Evolutionary conservation across 2,797 vertebrate genomes (phyloP).

Genomic region (Apodemus agrarius): DNA sequence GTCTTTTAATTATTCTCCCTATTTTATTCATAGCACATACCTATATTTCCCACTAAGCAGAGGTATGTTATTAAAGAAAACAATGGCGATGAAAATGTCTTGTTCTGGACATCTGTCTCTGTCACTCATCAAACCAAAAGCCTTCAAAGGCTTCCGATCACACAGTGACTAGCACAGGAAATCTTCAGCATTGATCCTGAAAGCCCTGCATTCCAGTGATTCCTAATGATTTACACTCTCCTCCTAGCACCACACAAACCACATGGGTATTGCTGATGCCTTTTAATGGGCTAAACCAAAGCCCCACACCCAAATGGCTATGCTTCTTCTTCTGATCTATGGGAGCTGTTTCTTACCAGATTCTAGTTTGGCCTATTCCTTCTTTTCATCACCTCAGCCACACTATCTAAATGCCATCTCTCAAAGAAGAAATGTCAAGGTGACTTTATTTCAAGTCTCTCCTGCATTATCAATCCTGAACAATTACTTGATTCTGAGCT

Average conservation of each 20-base stretch:
- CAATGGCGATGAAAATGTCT: not conserved
- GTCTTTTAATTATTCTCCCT: constrained; percentile 49
- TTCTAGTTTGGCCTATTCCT: not conserved
- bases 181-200: not conserved
- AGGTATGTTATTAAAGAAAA: constrained; percentile 35
- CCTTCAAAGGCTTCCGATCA: not conserved
- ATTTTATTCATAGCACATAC: constrained; percentile 19
- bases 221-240: not conserved
- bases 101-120: not conserved
- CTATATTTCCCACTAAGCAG: not conserved
- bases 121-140: constrained; percentile 13
- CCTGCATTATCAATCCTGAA: not conserved
- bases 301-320: not conserved
- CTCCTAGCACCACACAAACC: not conserved
- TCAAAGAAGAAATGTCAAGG: not conserved
- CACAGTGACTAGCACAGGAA: not conserved
- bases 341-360: not conserved
- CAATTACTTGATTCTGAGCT: not conserved
- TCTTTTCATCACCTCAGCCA: not conserved
- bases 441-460: not conserved
- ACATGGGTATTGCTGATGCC: not conserved
- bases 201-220: not conserved
- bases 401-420: not conserved
- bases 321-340: not conserved
- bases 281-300: not conserved